Percentiles rank a stretch among this genome's conserved stretches.
Evolutionary conservation across 2,113 vertebrate genomes (phyloP).

Genomic region (Dromaius novaehollandiae): DNA sequence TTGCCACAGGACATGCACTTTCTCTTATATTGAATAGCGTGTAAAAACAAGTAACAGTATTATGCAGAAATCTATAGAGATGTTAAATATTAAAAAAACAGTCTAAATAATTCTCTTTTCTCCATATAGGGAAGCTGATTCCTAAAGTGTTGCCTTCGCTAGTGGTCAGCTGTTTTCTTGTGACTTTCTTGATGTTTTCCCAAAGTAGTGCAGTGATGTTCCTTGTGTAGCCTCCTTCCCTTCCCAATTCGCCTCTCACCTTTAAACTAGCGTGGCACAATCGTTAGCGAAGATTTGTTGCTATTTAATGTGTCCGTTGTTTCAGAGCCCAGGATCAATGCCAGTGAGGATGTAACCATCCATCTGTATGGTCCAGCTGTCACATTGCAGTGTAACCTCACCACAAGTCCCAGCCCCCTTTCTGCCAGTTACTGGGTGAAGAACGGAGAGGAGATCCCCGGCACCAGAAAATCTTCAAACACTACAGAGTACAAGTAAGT

Average conservation of each 20-base stretch:
- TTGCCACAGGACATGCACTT: rapidly evolving
- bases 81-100: neutral
- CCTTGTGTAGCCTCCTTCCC: constrained; percentile 72
- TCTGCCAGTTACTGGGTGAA: constrained; percentile 92
- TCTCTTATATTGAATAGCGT: neutral
- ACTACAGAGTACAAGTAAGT: constrained; percentile 86
- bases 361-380: constrained; percentile 60
- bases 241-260: constrained; percentile 27
- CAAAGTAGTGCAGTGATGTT: constrained; percentile 66
- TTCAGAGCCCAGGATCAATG: constrained; percentile 94
- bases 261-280: constrained; percentile 40
- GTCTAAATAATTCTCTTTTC: neutral
- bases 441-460: constrained; percentile 87
- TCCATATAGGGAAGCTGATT: constrained; percentile 56
- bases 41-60: neutral
- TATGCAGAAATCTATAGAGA: neutral
- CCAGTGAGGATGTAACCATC: constrained; percentile 87
- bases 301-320: constrained; percentile 68
- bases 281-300: constrained; percentile 7
- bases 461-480: constrained; percentile 78
- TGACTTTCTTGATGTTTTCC: constrained; percentile 59
- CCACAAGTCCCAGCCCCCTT: constrained; percentile 84
- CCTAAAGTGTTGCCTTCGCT: constrained; percentile 64
- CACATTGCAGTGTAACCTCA: constrained; percentile 92
- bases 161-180: constrained; percentile 60